A percentile compares a stretch with the other conserved stretches of the same genome.
These are phyloP conservation scores for Nymphalis polychloros DNA, from an alignment of 2,888 invertebrate genomes.

Conservation along the genomic window DNA sequence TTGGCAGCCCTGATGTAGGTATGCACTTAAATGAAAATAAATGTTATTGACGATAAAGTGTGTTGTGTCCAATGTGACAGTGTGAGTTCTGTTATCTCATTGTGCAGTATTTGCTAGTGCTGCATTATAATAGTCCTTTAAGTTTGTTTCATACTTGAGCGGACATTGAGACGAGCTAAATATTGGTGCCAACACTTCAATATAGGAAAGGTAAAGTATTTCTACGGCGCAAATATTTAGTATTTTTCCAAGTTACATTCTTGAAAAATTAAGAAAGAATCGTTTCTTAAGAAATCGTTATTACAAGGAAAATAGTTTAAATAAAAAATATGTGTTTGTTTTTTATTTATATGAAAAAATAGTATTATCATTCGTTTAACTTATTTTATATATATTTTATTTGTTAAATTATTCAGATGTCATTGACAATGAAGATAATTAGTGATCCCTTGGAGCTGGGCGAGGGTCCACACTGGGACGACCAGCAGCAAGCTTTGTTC, in stretches of 20 bases:
- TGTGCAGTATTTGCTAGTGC: not conserved
- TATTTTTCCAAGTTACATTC: no score
- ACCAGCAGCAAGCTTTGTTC: conserved; percentile 80
- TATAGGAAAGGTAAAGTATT: no score
- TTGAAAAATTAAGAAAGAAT: no score
- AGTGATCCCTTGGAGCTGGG: conserved; percentile 77
- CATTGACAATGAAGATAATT: conserved; percentile 68
- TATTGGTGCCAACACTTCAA: no score
- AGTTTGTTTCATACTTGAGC: no score
- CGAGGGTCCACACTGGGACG: conserved; percentile 88
- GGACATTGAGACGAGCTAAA: no score
- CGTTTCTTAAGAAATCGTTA: no score
- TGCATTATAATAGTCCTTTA: not conserved
- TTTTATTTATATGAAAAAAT: no score
- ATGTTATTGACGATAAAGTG: not conserved
- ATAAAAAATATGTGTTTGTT: no score
- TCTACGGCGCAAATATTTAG: no score
- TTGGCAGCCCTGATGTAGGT: not conserved
- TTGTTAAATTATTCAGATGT: conserved; percentile 50
- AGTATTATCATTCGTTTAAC: no score
- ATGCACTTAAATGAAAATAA: not conserved
- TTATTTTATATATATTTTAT: not conserved
- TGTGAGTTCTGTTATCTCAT: not conserved
- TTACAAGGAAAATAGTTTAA: no score
- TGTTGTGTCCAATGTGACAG: not conserved